These are phyloP conservation scores for Indri indri DNA, from an alignment of 2,113 vertebrate genomes.

Conservation along the genomic window DNA sequence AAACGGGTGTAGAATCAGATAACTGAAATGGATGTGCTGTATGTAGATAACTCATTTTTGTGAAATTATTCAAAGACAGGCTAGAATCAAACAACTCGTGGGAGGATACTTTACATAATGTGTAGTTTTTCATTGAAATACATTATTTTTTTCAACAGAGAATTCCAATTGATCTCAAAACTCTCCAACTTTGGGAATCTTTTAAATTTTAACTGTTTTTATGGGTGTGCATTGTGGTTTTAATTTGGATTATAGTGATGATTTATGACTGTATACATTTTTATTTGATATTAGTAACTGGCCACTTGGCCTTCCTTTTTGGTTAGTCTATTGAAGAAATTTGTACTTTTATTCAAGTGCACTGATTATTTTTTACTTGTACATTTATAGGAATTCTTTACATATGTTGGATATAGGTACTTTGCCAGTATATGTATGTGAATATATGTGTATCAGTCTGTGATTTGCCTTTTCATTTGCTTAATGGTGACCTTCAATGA, in stretches of 20 bases:
- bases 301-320: neutral
- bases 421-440: neutral
- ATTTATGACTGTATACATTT: neutral
- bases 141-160: neutral
- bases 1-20: neutral
- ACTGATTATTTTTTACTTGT: neutral
- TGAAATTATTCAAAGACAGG: neutral
- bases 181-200: neutral
- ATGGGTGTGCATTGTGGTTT: neutral
- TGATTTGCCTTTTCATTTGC: neutral
- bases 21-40: neutral
- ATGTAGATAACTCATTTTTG: neutral
- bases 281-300: neutral
- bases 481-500: neutral
- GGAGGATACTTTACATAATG: neutral
- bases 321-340: neutral
- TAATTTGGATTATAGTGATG: neutral
- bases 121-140: neutral
- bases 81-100: neutral
- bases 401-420: neutral
- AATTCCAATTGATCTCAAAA: neutral
- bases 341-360: neutral
- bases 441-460: neutral
- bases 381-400: neutral
- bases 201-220: neutral